Evolutionary conservation across 1,140 invertebrate species (phyloP).

Genomic region (Pantala flavescens): DNA sequence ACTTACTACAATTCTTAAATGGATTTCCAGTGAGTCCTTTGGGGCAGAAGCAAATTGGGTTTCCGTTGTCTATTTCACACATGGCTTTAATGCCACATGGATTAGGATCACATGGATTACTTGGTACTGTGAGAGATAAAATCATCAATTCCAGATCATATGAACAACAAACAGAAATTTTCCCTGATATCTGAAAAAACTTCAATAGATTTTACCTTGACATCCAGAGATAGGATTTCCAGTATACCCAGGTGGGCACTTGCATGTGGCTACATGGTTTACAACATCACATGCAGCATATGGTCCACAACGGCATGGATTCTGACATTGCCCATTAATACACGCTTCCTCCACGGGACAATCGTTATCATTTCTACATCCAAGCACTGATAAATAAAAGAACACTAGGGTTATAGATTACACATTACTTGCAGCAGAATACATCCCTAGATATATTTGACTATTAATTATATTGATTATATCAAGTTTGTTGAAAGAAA

Average conservation of each 20-base stretch:
- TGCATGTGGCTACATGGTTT: conserved; percentile 60
- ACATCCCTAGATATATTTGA: no score
- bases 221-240: conserved; percentile 54
- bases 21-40: conserved; percentile 84
- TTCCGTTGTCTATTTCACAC: conserved; percentile 75
- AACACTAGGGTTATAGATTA: background rate
- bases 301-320: conserved; percentile 62
- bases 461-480: no score
- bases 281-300: conserved; percentile 66
- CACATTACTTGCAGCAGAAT: no score
- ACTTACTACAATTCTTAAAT: conserved; percentile 83
- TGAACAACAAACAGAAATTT: conserved; percentile 27
- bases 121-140: conserved; percentile 36
- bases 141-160: conserved; percentile 27
- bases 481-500: background rate
- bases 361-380: conserved; percentile 55
- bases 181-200: background rate
- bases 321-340: conserved; percentile 58
- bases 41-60: conserved; percentile 79
- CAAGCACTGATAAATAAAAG: conserved; percentile 41
- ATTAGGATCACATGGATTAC: conserved; percentile 67
- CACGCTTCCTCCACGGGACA: conserved; percentile 59
- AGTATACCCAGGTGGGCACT: conserved; percentile 61
- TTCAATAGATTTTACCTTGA: conserved; percentile 25
- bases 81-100: conserved; percentile 73